A percentile compares a stretch with the other conserved stretches of the same genome.
Evolutionary conservation across 2,888 invertebrate species (phyloP).

Genomic region (Volucella inflata): DNA sequence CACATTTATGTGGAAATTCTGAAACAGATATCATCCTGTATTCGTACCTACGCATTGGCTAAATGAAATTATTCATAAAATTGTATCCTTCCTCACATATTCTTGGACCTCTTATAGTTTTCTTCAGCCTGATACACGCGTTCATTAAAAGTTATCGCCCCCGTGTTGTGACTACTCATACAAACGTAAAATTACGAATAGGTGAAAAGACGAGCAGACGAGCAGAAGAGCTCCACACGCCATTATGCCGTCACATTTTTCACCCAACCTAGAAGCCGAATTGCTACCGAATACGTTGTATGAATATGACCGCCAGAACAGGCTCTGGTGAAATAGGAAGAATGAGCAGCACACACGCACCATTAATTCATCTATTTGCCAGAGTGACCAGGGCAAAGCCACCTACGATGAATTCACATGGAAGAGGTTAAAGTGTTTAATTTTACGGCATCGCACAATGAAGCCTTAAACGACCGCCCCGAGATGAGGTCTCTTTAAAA

Average conservation of each 20-base stretch:
- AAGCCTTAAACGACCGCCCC: constrained; percentile 64
- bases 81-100: constrained; percentile 34
- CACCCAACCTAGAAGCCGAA: constrained; percentile 70
- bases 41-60: constrained; percentile 14
- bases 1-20: constrained; percentile 28
- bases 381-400: constrained; percentile 73
- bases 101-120: constrained; percentile 24
- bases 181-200: too few species aligned
- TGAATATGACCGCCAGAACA: constrained; percentile 6
- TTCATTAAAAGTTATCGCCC: constrained; percentile 73
- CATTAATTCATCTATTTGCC: constrained; percentile 74
- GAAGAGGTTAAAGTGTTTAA: constrained; percentile 74
- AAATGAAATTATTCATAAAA: constrained; percentile 65
- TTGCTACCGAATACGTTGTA: constrained; percentile 73
- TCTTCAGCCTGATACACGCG: constrained; percentile 45
- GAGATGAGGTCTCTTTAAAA: constrained; percentile 55
- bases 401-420: constrained; percentile 75
- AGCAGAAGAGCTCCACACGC: constrained; percentile 67
- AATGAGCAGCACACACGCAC: constrained; percentile 73
- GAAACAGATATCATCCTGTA: constrained; percentile 46
- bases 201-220: background rate
- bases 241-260: constrained; percentile 72
- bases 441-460: constrained; percentile 72
- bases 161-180: constrained; percentile 62
- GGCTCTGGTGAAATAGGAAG: constrained; percentile 50